Evolutionary conservation across 2,797 vertebrate genomes (phyloP).

Genomic region (Pipistrellus nathusii): DNA sequence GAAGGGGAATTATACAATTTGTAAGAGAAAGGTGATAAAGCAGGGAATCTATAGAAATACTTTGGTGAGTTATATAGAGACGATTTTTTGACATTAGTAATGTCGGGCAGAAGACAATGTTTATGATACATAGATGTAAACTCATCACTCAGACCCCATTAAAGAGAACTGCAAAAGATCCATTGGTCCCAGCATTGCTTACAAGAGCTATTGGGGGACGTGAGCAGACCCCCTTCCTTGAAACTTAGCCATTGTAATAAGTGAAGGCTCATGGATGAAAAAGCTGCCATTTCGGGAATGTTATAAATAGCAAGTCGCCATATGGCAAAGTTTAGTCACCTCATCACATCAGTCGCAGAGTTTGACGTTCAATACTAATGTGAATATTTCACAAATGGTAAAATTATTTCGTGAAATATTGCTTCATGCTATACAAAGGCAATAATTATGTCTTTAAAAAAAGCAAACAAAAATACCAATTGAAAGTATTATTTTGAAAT

Average conservation of each 20-base stretch:
- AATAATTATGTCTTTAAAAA: background rate
- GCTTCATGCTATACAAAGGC: background rate
- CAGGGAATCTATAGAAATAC: constrained; percentile 87
- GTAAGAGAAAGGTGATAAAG: constrained; percentile 88
- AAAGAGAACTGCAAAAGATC: constrained; percentile 87
- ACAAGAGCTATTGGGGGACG: constrained; percentile 79
- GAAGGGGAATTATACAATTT: constrained; percentile 87
- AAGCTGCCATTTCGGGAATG: constrained; percentile 63
- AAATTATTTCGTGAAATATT: background rate
- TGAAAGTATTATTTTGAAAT: background rate
- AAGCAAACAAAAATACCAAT: background rate
- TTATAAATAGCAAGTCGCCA: constrained; percentile 77
- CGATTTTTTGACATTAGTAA: constrained; percentile 90
- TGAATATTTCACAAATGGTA: background rate
- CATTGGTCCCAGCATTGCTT: constrained; percentile 85
- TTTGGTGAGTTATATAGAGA: constrained; percentile 90
- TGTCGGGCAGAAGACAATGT: constrained; percentile 88
- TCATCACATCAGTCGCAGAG: background rate
- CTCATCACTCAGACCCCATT: constrained; percentile 88
- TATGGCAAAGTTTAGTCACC: constrained; percentile 45
- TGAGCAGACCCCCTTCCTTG: constrained; percentile 69
- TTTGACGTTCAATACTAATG: constrained; percentile 41
- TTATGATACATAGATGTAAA: constrained; percentile 90
- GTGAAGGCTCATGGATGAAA: constrained; percentile 80
- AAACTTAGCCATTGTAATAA: constrained; percentile 75